Conservation (phyloP, 2,888 invertebrate genomes). For the Malthinus seriepunctatus region DNA sequence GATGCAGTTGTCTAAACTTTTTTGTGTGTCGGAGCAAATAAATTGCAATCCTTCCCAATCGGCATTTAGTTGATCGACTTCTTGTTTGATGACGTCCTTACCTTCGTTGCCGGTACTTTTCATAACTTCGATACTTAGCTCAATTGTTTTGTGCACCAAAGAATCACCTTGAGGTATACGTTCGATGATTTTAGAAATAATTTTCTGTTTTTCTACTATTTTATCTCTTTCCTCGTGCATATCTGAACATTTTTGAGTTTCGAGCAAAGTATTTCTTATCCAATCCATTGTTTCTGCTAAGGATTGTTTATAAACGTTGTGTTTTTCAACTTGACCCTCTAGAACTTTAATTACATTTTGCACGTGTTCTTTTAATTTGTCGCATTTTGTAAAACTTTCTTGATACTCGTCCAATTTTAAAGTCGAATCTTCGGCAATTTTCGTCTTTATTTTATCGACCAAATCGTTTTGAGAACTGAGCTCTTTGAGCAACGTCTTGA, state of each 20-base stretch:
- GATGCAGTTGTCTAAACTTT: constrained; percentile 73
- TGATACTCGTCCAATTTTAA: constrained; percentile 65
- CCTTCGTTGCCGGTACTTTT: constrained; percentile 81
- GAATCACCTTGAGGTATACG: constrained; percentile 74
- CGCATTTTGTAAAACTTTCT: constrained; percentile 71
- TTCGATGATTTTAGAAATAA: constrained; percentile 69
- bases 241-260: constrained; percentile 83
- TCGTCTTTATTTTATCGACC: constrained; percentile 74
- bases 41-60: constrained; percentile 84
- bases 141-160: constrained; percentile 72
- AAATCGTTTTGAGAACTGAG: constrained; percentile 78
- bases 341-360: constrained; percentile 69
- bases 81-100: constrained; percentile 78
- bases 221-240: constrained; percentile 85
- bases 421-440: constrained; percentile 70
- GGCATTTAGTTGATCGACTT: constrained; percentile 76
- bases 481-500: constrained; percentile 80
- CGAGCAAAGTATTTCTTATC: constrained; percentile 78
- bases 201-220: constrained; percentile 75
- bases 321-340: constrained; percentile 82
- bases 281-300: constrained; percentile 84
- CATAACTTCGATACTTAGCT: constrained; percentile 74
- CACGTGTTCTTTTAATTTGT: constrained; percentile 68
- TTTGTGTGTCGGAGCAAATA: constrained; percentile 76
- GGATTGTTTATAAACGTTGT: constrained; percentile 84